Percentiles rank a stretch among this genome's conserved stretches.
phyloP scores from a whole-genome alignment of 2,113 vertebrate species.

The Chaenogobius annularis region DNA sequence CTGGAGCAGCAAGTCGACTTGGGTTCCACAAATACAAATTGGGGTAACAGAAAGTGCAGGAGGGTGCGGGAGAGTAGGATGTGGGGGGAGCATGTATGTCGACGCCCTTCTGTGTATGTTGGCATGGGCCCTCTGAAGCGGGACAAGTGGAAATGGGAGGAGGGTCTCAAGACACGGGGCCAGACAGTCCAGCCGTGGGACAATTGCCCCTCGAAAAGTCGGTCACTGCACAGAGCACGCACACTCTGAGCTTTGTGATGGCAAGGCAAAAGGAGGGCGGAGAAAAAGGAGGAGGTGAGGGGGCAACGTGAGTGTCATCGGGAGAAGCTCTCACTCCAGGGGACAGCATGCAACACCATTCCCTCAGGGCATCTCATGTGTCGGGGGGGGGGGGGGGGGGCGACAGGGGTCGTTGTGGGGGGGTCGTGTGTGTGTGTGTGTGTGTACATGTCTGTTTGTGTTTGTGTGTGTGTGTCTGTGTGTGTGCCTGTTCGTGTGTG shows the following conservation, averaged over 20 bases:
- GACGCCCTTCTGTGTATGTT: conserved; percentile 46
- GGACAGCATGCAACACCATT: conserved; percentile 49
- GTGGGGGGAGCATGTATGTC: conserved; percentile 28
- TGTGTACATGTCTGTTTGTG: conserved; percentile 20
- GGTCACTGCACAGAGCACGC: conserved; percentile 63
- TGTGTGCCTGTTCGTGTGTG: conserved; percentile 22
- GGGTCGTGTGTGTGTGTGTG: too few species aligned
- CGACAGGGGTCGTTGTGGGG: too few species aligned
- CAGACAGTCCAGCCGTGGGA: conserved; percentile 69
- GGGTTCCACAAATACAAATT: conserved; percentile 18
- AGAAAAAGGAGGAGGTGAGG: background rate
- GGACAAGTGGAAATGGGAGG: conserved; percentile 20
- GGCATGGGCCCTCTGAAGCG: conserved; percentile 33
- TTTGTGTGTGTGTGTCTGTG: conserved; percentile 24
- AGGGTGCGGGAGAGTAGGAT: conserved; percentile 31
- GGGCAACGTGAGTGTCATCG: conserved; percentile 27
- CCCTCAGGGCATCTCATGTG: conserved; percentile 57
- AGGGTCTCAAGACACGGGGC: conserved; percentile 55
- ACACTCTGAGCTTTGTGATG: conserved; percentile 61
- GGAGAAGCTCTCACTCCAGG: conserved; percentile 44
- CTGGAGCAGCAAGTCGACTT: conserved; percentile 42
- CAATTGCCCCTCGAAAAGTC: conserved; percentile 64
- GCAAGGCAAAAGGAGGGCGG: conserved; percentile 23
- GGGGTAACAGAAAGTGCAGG: conserved; percentile 35
- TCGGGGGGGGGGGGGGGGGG: conserved; percentile 52